Base-by-base conservation (phyloP, 1,140 invertebrate genomes). In the Drosophila quadrilineata region DNA sequence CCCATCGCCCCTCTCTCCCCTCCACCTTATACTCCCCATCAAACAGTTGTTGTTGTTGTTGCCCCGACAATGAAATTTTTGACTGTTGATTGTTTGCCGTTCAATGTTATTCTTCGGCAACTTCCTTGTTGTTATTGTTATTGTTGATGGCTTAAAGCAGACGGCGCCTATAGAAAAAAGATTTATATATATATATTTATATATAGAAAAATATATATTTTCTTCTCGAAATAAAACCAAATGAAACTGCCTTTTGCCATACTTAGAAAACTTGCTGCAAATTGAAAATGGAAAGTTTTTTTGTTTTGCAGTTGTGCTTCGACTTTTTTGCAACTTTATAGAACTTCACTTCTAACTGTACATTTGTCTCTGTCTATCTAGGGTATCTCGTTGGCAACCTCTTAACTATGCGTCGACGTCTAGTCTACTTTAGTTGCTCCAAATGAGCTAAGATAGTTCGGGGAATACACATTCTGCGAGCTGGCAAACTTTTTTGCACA, bases 251-350 rank as follows among this genome's bases (percentile, higher is more conserved):
- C 24, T 16, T n/a, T 40, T 28, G 43, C 6, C 16, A 31, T 50
- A 46, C 48, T 56, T 63, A 57, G 21, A 26, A 21, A 56, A 52
- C 58, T 63, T 74, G 75, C 66, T 52, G 60, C 41, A 74, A 79
- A 80, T 80, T 80, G 76, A 82, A 80, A 80, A 80, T 75, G 45
- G 76, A 80, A 80, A 80, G 71, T 80, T 80, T n/a, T n/a, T n/a
- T 63, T 59, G 48, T 66, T 65, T 71, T 70, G 59, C 62, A 65
- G 46, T 65, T 58, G 53, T 26, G 16, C 48, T 38, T 46, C 56
- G 45, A 69, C 60, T 70, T 65, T n/a, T n/a, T 33, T 50, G 29
- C 36, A 50, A 64, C 50, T 45, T 54, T 53, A 41, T 62, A 67
- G 31, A 41, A 31, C 56, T 22, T 24, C 46, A 45, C 17, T 38